phyloP scores from a whole-genome alignment of 2,888 invertebrate genomes.

The Leptinotarsa juncta region DNA sequence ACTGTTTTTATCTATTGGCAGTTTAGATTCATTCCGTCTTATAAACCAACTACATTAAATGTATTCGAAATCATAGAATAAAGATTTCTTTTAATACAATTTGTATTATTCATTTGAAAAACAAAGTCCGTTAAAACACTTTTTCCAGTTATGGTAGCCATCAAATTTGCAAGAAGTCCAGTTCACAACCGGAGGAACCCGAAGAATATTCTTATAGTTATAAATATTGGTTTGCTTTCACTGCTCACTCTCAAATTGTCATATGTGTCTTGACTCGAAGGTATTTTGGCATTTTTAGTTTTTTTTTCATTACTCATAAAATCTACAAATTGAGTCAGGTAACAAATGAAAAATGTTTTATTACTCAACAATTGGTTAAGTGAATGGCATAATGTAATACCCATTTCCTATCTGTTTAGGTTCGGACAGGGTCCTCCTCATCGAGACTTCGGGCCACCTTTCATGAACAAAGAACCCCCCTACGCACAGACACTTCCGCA shows the following conservation, averaged over 20 bases:
- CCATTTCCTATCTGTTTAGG: constrained; percentile 56
- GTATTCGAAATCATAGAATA: not conserved
- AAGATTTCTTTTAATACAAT: not conserved
- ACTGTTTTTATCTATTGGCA: too few species aligned
- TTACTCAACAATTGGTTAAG: not conserved
- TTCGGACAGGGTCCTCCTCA: constrained; percentile 51
- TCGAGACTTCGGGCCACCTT: constrained; percentile 48
- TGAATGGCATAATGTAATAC: constrained; percentile 26
- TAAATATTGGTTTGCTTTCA: not conserved
- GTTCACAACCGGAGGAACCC: not conserved
- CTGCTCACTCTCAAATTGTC: not conserved
- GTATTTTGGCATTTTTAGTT: not conserved
- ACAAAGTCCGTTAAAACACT: not conserved
- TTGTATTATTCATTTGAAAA: not conserved
- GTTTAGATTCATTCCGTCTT: too few species aligned
- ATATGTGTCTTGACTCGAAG: constrained; percentile 7
- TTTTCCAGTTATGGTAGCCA: not conserved
- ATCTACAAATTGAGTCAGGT: constrained; percentile 7
- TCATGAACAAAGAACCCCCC: constrained; percentile 50
- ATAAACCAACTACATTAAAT: too few species aligned
- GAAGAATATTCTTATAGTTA: constrained; percentile 5
- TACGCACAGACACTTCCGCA: constrained; percentile 48
- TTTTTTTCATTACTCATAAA: not conserved
- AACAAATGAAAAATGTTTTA: not conserved
- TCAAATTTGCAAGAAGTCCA: not conserved